These are phyloP conservation scores for Xanthorhoe designata DNA, from an alignment of 2,888 invertebrate species.

Conservation along the genomic window DNA sequence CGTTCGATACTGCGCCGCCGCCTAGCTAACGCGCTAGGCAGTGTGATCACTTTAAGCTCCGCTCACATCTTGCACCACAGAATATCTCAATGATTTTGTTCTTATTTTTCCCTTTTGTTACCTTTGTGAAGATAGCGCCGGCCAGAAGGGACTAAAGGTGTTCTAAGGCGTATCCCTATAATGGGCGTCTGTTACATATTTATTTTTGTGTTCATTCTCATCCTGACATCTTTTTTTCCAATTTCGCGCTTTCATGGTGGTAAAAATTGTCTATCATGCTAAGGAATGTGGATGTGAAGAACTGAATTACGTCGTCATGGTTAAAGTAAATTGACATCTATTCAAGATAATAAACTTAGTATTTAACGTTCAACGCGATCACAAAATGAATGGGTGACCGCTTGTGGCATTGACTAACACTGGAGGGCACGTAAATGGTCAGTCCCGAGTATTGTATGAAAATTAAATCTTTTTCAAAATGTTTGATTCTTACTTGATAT, in stretches of 20 bases:
- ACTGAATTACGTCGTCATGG: slow-evolving; percentile 1
- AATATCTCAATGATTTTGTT: slow-evolving; percentile 64
- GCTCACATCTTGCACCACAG: slow-evolving; percentile 46
- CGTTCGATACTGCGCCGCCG: too few relatives aligned
- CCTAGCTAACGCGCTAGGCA: too few relatives aligned
- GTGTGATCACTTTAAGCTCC: too few relatives aligned
- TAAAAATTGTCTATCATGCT: slow-evolving; percentile 39
- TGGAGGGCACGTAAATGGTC: too few relatives aligned
- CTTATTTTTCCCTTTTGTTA: slow-evolving; percentile 77
- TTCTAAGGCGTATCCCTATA: slow-evolving; percentile 77
- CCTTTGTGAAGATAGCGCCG: slow-evolving; percentile 84
- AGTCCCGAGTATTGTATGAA: too few relatives aligned
- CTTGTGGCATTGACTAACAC: too few relatives aligned
- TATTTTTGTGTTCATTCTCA: slow-evolving; percentile 83
- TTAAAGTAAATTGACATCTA: slow-evolving; percentile 9
- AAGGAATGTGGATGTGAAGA: slow-evolving; percentile 18
- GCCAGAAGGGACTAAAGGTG: slow-evolving; percentile 79
- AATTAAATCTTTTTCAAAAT: too few relatives aligned
- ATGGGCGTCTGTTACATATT: slow-evolving; percentile 81
- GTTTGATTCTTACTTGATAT: too few relatives aligned
- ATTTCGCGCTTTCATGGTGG: slow-evolving; percentile 82
- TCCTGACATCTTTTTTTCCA: slow-evolving; percentile 74
- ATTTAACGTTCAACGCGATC: too few relatives aligned
- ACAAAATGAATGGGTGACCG: too few relatives aligned
- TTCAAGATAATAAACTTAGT: not conserved